Base-by-base conservation (phyloP, 2,888 invertebrate genomes). In the Cosmorhoe ocellata region DNA sequence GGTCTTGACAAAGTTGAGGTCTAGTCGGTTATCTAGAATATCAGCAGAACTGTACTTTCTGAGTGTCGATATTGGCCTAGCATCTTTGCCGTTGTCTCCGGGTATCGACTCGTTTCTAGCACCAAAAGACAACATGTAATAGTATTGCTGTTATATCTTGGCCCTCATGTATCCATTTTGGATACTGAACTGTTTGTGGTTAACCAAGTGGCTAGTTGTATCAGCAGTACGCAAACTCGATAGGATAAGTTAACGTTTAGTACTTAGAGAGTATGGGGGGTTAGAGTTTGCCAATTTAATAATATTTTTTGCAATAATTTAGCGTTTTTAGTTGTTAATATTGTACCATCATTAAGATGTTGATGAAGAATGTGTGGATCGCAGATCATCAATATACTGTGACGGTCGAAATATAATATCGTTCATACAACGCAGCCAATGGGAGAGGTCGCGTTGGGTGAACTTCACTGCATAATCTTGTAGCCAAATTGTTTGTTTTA, bases 251-350 rank as follows among this genome's bases (percentile, higher is more conserved):
- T 73, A 65, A 74, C 68, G 68, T 76, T 71, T 83, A 84, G 87
- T 86, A 85, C 84, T 85, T 87, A 87, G 81, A 57, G 70, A 76
- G 76, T 70, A 69, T 64, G 76, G 78, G 69, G 18, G 62, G 43
- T 41, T 73, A 68, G 64, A 63, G 68, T 75, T 71, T 69, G 76
- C 70, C 72, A 68, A 66, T 69, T 63, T 74, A 70, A 66, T 73
- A 66, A 73, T 75, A 70, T 67, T 73, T 76, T 74, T 76, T 69
- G 77, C 76, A 76, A 76, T 79, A 78, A 70, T 72, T 67, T 68
- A 63, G 64, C 60, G 65, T 68, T 59, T 71, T 67, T 64, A 65
- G 62, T 65, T 65, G 63, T 64, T 66, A 58, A 64, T 53, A 59
- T 27, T 12, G 14, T 26, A 33, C 33, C 9, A 33, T 42, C 26